A percentile compares a stretch with the other conserved stretches of the same genome.
Evolutionary conservation across 2,888 invertebrate genomes (phyloP).

Genomic region (Brachynemurus nebulosus): DNA sequence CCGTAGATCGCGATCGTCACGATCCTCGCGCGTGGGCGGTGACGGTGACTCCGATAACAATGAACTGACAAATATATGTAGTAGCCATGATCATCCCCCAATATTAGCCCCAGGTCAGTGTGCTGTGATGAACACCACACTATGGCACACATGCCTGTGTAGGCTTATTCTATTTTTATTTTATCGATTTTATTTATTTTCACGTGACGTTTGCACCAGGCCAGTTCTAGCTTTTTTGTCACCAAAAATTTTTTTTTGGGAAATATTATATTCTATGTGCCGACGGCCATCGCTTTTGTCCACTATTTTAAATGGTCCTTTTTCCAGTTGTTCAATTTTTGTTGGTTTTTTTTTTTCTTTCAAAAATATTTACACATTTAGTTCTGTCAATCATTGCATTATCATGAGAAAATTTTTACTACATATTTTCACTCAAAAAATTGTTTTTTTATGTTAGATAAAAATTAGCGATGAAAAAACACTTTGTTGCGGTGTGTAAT

Average conservation of each 20-base stretch:
- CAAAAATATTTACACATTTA: too few relatives aligned
- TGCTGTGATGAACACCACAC: constrained; percentile 7
- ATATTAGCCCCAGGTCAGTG: constrained; percentile 34
- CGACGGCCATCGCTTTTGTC: constrained; percentile 1
- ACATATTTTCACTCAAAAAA: too few relatives aligned
- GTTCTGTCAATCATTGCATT: too few relatives aligned
- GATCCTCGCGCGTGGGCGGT: not conserved
- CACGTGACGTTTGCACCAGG: not conserved
- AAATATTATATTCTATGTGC: not conserved
- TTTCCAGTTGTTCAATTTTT: too few relatives aligned
- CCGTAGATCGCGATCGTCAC: constrained; percentile 32
- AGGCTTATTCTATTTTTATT: constrained; percentile 3
- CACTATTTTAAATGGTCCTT: too few relatives aligned
- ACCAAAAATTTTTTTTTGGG: too few relatives aligned
- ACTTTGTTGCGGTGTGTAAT: too few relatives aligned
- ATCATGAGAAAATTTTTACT: too few relatives aligned
- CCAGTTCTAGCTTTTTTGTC: not conserved
- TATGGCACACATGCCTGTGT: constrained; percentile 2
- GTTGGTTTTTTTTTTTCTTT: too few relatives aligned
- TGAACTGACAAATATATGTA: not conserved
- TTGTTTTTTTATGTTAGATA: too few relatives aligned
- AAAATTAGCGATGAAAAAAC: too few relatives aligned
- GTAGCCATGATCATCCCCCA: constrained; percentile 13
- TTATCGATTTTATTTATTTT: constrained; percentile 6
- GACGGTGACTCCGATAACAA: not conserved